These are phyloP conservation scores for Mormyrops attenuatus DNA, from an alignment of 2,797 vertebrate species.

Conservation along the genomic window DNA sequence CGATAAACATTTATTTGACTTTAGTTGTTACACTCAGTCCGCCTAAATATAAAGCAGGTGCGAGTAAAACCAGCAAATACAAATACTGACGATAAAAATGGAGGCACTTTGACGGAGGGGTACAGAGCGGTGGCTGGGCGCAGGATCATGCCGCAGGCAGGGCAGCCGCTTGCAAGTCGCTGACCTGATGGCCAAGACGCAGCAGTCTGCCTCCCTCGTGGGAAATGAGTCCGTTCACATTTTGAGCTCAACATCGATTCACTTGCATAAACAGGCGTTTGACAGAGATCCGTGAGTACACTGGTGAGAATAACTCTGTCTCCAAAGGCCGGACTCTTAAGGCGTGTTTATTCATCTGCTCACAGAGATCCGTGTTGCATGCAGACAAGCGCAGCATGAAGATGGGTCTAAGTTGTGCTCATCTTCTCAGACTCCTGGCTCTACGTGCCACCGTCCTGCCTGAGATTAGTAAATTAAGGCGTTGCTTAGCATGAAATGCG, in stretches of 20 bases:
- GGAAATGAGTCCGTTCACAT: background rate
- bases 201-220: background rate
- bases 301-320: background rate
- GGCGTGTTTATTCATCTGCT: background rate
- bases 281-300: background rate
- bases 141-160: background rate
- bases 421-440: background rate
- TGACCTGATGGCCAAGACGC: background rate
- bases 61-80: background rate
- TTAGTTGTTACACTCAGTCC: conserved; percentile 13
- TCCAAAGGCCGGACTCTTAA: background rate
- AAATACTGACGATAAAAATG: background rate
- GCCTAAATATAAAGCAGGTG: background rate
- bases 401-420: background rate
- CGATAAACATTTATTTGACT: conserved; percentile 23
- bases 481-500: background rate
- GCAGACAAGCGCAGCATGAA: background rate
- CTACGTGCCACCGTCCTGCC: background rate
- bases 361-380: background rate
- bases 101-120: background rate
- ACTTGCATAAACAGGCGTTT: background rate
- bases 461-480: background rate
- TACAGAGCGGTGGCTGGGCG: background rate
- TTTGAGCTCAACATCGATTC: background rate
- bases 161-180: background rate